Evolutionary conservation across 2,888 invertebrate species (phyloP).

Genomic region (Nasonia oneida): DNA sequence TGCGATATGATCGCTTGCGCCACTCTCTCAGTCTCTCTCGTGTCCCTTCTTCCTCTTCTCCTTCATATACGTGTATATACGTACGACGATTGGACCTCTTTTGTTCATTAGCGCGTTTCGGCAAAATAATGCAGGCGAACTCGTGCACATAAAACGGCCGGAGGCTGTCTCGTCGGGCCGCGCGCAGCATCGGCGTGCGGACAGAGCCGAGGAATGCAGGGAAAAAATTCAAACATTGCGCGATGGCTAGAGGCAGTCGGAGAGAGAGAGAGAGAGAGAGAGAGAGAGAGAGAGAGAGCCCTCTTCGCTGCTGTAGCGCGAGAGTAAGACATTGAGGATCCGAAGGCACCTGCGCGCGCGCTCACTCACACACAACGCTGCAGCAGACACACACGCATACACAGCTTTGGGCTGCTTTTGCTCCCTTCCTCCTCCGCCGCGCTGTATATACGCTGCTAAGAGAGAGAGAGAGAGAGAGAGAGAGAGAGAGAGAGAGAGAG

Average conservation of each 20-base stretch:
- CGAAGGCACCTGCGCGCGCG: constrained; percentile 72
- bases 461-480: constrained; percentile 14
- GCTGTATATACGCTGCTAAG: not conserved
- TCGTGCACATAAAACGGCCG: not conserved
- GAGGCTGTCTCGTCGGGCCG: not conserved
- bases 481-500: not conserved
- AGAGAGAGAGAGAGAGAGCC: not conserved
- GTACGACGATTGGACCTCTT: not conserved
- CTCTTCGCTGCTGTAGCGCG: constrained; percentile 30
- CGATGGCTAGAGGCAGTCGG: constrained; percentile 9
- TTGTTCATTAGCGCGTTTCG: constrained; percentile 27
- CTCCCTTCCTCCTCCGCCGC: constrained; percentile 17
- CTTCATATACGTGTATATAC: not conserved
- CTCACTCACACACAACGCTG: not conserved
- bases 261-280: not conserved
- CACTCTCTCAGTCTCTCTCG: not conserved
- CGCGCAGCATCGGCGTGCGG: constrained; percentile 9
- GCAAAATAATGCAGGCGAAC: constrained; percentile 32
- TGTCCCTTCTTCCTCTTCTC: not conserved
- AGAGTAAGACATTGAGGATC: constrained; percentile 77
- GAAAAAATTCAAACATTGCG: constrained; percentile 55
- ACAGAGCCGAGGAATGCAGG: constrained; percentile 56
- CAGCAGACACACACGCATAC: constrained; percentile 20
- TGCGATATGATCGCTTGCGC: constrained; percentile 54
- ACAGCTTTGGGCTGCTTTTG: constrained; percentile 9